Evolutionary conservation across 1,140 invertebrate species (phyloP).

Genomic region (Listronotus bonariensis): DNA sequence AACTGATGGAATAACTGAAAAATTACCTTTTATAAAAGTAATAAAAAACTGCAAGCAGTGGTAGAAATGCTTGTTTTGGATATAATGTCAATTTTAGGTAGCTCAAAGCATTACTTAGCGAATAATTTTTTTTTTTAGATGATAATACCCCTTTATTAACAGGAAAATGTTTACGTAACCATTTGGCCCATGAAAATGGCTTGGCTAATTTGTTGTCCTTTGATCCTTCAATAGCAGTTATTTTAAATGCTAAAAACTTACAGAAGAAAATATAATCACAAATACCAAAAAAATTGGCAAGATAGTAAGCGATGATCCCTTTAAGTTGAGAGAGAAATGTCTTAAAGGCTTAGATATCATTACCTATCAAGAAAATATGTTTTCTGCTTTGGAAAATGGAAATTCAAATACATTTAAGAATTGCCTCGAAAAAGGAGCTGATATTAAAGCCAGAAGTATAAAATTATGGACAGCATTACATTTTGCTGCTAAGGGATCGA

Average conservation of each 20-base stretch:
- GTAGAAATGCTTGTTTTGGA: conserved; percentile 11
- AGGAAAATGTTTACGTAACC: conserved; percentile 9
- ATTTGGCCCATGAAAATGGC: conserved; percentile 2
- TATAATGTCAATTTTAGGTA: conserved; percentile 5
- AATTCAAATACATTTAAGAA: neutral
- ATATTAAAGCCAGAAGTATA: conserved; percentile 8
- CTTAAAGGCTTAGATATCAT: neutral
- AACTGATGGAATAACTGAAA: neutral
- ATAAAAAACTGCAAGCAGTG: conserved; percentile 4
- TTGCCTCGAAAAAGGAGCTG: neutral
- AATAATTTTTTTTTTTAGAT: conserved; percentile 1
- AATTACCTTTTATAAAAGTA: neutral
- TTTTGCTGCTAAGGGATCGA: conserved; percentile 3
- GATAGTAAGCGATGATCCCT: neutral
- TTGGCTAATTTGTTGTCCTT: neutral
- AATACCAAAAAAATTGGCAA: conserved; percentile 5
- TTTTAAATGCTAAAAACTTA: conserved; percentile 12
- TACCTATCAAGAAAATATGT: conserved; percentile 7
- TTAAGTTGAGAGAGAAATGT: conserved; percentile 3
- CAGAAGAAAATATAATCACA: neutral
- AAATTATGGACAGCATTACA: neutral
- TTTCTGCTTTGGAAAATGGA: neutral
- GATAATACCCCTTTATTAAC: conserved; percentile 5
- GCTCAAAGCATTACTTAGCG: neutral
- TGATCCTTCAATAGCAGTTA: conserved; percentile 7